phyloP scores from a whole-genome alignment of 64 coral and sea anemone species.

The Hydrozoanthus tunicans region DNA sequence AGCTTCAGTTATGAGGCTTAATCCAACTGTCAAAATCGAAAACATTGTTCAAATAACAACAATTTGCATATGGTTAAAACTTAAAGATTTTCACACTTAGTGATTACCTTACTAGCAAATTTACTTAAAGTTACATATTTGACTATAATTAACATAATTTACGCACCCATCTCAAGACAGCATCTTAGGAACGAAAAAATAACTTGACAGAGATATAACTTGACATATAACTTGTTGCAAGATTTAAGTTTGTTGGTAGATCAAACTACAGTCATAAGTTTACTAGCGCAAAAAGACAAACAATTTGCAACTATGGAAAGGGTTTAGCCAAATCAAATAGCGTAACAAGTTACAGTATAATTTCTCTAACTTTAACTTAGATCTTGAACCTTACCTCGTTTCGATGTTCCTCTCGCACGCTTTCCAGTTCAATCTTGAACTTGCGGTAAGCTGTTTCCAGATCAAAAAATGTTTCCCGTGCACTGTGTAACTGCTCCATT shows the following conservation, averaged over 20 bases:
- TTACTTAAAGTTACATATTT: constrained; percentile 22
- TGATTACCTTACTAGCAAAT: constrained; percentile 20
- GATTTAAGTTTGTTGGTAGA: background rate
- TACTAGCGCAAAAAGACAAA: constrained; percentile 9
- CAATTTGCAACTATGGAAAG: background rate
- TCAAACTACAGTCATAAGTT: background rate
- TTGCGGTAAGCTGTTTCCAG: constrained; percentile 86
- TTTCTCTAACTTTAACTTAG: background rate
- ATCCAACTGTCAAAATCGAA: background rate
- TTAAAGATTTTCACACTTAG: constrained; percentile 1
- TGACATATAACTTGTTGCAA: background rate
- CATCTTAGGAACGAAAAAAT: background rate
- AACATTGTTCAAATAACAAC: constrained; percentile 15
- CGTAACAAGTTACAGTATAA: background rate
- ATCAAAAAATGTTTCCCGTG: constrained; percentile 83
- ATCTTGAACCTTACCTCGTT: constrained; percentile 70
- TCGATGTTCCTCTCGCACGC: constrained; percentile 74
- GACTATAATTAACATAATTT: background rate
- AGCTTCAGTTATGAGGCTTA: no score
- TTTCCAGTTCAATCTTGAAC: constrained; percentile 85
- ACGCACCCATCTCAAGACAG: background rate
- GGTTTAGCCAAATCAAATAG: constrained; percentile 14
- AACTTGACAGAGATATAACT: background rate
- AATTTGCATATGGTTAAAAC: constrained; percentile 52
- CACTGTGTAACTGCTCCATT: constrained; percentile 69